phyloP scores from a whole-genome alignment of 2,113 vertebrate species.

The Pleuronectes platessa region DNA sequence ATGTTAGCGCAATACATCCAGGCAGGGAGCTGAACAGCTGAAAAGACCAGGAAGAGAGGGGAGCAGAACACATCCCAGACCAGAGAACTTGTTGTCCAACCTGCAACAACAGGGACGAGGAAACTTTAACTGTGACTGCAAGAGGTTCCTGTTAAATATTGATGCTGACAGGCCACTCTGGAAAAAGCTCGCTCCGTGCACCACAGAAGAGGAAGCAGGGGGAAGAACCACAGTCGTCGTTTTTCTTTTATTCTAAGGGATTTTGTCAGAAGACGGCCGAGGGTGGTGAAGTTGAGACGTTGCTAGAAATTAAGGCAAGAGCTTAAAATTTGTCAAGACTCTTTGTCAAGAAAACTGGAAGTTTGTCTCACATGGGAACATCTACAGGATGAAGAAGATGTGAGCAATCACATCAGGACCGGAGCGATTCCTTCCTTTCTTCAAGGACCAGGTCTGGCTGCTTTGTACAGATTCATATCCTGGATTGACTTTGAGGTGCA shows the following conservation, averaged over 20 bases:
- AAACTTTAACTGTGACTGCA: slow-evolving; percentile 65
- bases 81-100: slow-evolving; percentile 28
- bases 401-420: slow-evolving; percentile 11
- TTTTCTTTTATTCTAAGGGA: slow-evolving; percentile 23
- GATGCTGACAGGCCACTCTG: slow-evolving; percentile 61
- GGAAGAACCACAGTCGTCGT: slow-evolving; percentile 17
- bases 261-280: slow-evolving; percentile 23
- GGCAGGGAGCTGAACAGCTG: background rate
- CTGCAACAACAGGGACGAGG: slow-evolving; percentile 13
- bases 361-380: background rate
- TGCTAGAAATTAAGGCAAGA: slow-evolving; percentile 37
- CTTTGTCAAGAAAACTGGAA: slow-evolving; percentile 11
- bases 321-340: slow-evolving; percentile 16
- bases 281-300: slow-evolving; percentile 16
- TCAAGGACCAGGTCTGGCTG: background rate
- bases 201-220: slow-evolving; percentile 29
- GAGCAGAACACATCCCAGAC: background rate
- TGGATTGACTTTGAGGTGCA: slow-evolving; percentile 10
- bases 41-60: background rate
- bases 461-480: slow-evolving; percentile 12
- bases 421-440: slow-evolving; percentile 10
- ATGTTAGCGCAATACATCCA: background rate
- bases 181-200: slow-evolving; percentile 44
- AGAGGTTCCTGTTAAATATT: slow-evolving; percentile 73
- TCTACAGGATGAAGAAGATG: background rate